Evolutionary conservation across 2,888 invertebrate species (phyloP).

Genomic region (Platycheirus rosarum): DNA sequence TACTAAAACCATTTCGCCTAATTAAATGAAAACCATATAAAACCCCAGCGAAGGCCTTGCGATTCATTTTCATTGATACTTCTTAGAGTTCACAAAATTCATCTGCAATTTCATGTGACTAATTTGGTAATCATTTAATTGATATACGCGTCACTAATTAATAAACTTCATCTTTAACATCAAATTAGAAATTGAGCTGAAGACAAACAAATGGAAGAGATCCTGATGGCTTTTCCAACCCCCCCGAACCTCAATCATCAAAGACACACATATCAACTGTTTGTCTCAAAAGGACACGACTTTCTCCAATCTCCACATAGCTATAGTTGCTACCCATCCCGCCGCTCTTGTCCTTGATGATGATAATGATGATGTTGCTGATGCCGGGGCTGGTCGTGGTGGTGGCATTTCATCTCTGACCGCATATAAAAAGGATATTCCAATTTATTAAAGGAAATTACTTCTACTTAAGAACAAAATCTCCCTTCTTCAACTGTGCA

Average conservation of each 20-base stretch:
- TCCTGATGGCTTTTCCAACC: background rate
- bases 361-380: conserved; percentile 17
- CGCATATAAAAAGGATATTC: conserved; percentile 74
- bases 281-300: conserved; percentile 57
- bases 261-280: conserved; percentile 50
- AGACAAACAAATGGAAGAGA: conserved; percentile 52
- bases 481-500: conserved; percentile 72
- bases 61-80: too few relatives aligned
- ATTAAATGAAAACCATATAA: too few relatives aligned
- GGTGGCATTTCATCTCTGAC: conserved; percentile 69
- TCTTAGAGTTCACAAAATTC: too few relatives aligned
- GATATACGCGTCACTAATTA: conserved; percentile 71
- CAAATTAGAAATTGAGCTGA: conserved; percentile 46
- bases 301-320: background rate
- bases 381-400: conserved; percentile 10
- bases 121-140: conserved; percentile 73
- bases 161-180: conserved; percentile 69
- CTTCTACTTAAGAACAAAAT: conserved; percentile 73
- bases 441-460: conserved; percentile 75
- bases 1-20: too few relatives aligned
- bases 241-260: conserved; percentile 12
- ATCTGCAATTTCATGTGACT: conserved; percentile 58
- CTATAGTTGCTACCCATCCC: too few relatives aligned
- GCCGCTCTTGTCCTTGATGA: background rate
- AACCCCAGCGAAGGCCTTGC: too few relatives aligned